phyloP scores from a whole-genome alignment of 2,113 vertebrate genomes.

The Aldabrachelys gigantea region DNA sequence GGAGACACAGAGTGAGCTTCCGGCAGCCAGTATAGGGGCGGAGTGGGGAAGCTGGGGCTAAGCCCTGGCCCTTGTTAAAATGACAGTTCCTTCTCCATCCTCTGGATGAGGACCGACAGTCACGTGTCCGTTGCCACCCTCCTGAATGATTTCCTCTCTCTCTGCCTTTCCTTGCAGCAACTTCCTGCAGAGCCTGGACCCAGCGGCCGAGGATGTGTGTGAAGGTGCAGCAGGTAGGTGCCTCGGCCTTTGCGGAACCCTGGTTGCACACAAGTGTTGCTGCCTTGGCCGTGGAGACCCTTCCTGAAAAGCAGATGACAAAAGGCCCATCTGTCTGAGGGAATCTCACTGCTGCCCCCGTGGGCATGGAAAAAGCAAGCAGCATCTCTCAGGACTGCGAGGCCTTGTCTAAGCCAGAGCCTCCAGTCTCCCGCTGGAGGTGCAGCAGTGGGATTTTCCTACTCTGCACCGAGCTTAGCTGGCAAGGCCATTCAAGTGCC shows the following conservation, averaged over 20 bases:
- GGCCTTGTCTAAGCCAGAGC: neutral
- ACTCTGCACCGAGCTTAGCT: neutral
- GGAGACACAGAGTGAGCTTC: neutral
- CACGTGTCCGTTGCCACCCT: neutral
- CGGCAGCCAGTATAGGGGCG: neutral
- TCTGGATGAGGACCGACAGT: neutral
- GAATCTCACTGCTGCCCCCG: neutral
- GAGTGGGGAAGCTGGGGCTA: no score
- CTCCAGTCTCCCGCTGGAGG: neutral
- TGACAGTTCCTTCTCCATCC: neutral
- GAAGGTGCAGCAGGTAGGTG: slow-evolving; percentile 78
- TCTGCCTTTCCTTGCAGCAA: slow-evolving; percentile 49
- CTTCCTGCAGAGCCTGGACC: slow-evolving; percentile 81
- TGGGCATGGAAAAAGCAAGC: neutral
- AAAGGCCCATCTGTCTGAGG: neutral
- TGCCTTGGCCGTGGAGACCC: neutral
- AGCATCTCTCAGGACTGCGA: neutral
- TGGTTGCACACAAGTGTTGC: neutral
- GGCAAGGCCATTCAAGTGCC: no score
- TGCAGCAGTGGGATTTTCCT: neutral
- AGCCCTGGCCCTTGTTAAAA: no score
- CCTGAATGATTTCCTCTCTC: neutral
- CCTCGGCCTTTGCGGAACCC: accelerated
- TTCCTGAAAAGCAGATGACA: neutral
- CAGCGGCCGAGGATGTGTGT: slow-evolving; percentile 80